Conservation (phyloP, 2,113 vertebrate species). For the Falcunculus frontatus region DNA sequence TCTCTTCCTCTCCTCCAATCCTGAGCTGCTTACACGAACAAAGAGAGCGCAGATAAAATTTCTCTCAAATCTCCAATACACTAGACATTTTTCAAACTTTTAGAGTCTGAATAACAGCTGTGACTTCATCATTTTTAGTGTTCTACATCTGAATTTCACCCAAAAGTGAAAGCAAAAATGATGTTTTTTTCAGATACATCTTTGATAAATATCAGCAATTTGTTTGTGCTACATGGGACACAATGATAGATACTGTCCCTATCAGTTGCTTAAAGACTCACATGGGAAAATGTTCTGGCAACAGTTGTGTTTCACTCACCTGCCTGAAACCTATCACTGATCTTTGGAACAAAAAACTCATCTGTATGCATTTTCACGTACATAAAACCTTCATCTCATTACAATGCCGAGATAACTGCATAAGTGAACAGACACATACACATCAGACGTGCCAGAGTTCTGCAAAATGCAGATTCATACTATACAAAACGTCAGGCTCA, state of each 20-base stretch:
- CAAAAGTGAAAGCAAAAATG: not conserved
- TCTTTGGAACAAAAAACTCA: not conserved
- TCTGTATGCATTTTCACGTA: not conserved
- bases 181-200: not conserved
- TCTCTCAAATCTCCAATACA: not conserved
- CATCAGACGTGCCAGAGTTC: not conserved
- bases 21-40: not conserved
- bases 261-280: not conserved
- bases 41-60: not conserved
- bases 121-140: not conserved
- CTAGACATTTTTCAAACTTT: not conserved
- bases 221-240: not conserved
- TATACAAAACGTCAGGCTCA: not conserved
- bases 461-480: not conserved
- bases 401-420: rapidly evolving
- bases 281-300: not conserved
- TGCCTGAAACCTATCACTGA: not conserved
- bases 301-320: not conserved
- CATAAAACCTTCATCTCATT: not conserved
- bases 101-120: not conserved
- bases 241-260: not conserved
- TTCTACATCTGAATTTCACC: not conserved
- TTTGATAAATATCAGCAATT: not conserved
- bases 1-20: not conserved
- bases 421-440: not conserved